Evolutionary conservation across 2,113 vertebrate genomes (phyloP).

Genomic region (Protobothrops mucrosquamatus): DNA sequence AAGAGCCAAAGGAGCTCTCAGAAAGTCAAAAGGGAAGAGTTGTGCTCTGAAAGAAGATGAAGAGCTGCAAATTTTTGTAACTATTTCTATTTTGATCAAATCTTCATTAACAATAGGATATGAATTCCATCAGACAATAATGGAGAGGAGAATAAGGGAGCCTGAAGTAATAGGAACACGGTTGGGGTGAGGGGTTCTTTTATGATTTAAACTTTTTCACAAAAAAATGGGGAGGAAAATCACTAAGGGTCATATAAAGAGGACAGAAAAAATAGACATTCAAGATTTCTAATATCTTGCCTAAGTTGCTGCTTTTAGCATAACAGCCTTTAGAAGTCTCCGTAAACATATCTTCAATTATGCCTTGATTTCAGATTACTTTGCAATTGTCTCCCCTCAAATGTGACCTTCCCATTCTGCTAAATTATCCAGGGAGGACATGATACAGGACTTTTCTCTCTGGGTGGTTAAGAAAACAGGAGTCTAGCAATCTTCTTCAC

Average conservation of each 20-base stretch:
- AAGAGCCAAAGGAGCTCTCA: not conserved
- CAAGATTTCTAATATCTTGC: not conserved
- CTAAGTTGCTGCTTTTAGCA: not conserved
- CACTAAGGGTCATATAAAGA: not conserved
- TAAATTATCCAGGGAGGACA: not conserved
- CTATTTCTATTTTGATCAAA: not conserved
- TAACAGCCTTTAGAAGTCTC: not conserved
- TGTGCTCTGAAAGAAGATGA: not conserved
- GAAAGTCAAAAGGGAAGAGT: not conserved
- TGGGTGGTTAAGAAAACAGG: not conserved
- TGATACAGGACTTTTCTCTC: not conserved
- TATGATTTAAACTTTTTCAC: not conserved
- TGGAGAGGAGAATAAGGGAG: not conserved
- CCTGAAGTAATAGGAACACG: not conserved
- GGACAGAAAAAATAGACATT: conserved; percentile 5
- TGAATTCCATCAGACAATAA: not conserved
- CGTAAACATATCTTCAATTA: not conserved
- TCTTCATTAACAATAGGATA: not conserved
- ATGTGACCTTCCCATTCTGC: not conserved
- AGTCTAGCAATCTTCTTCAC: not conserved
- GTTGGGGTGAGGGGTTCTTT: not conserved
- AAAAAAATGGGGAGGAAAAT: not conserved
- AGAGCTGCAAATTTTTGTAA: not conserved
- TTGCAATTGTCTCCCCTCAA: not conserved
- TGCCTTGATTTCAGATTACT: not conserved